Evolutionary conservation across 2,797 vertebrate species (phyloP), one percentile per base, ranked within the genome.

Genomic region (Nothura maculosa): DNA sequence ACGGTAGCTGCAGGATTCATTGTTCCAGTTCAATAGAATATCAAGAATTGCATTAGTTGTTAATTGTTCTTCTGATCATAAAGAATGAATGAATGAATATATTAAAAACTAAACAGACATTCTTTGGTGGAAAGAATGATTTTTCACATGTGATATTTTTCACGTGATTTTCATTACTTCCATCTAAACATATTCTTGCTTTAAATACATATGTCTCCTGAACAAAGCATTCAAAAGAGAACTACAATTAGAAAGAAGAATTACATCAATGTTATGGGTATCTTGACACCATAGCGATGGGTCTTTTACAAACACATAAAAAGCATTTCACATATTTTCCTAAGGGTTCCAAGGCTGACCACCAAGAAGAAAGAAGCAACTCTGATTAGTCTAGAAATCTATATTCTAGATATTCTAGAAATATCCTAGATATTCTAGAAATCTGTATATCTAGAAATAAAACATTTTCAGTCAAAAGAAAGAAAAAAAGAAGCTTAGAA

Each of bases 1-100:
- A 91, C 70, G 92, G 86, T 67, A 94, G 73, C 67, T 84, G 47
- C 54, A 87, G 73, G 79, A 93, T 79, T 78, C 89, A 76, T 50
- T 85, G 79, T 92, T 90, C 63, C 92, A 93, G 43, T n/a, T 95
- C 70, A 79, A 83, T 3, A 85, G 74, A 91, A 84, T 67, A 89
- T 64, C 47, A 87, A 70, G 66, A 77, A 91, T 67, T 76, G 36
- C 40, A 89, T 89, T 43, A n/a, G 63, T 66, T 47, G 52, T 70
- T 90, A 92, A 94, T 85, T 92, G n/a, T 24, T 60, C 16, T 47
- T 89, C 38, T 78, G 55, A 75, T 92, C 42, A 81, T 81, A 75
- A 81, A 83, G 48, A 90, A 45, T 48, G 36, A 88, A 45, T 48
- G 36, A 88, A 88, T 72, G 8, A 87, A 70, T 3, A 75, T 3